Evolutionary conservation across 2,797 vertebrate genomes (phyloP), one percentile per base, ranked within the genome.

Genomic region (Aplochiton taeniatus): DNA sequence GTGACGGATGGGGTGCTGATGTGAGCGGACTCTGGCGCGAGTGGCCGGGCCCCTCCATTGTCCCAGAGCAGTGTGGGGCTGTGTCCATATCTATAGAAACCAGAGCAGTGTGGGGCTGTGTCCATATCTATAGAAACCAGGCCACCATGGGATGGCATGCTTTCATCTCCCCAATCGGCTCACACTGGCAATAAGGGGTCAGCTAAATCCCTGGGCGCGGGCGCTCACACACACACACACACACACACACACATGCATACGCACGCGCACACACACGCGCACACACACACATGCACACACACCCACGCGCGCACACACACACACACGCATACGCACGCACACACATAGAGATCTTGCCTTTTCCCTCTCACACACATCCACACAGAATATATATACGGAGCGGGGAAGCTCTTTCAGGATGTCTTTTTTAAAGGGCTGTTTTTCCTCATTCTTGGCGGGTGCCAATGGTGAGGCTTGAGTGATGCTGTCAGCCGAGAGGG

Each of bases 21-120:
- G 69, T 73, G 81, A 65, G 74, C 72, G 84, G 67, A 76, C 76
- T 79, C 78, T 86, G 84, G 85, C 79, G 80, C 77, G 81, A 89
- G 87, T 85, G 88, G 88, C 88, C 80, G 88, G n/a, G 81, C 89
- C 89, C 79, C 46, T 66, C 88, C 72, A 93, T 95, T 95, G 93
- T 95, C 87, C 87, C 75, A 10, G 72, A 67, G 85, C 90, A 89
- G 92, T 91, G 90, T 93, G 93, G 88, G 85, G 89, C 90, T 79
- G 92, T 94, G 93, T 94, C 92, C 93, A 94, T 95, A 92, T 89
- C 94, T 94, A 94, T 94, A 94, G 94, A 93, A 92, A 92, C 90
- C 84, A 83, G 87, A 88, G 89, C 90, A 77, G 83, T 76, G 85
- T 83, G 88, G 81, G 44, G n/a, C n/a, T n/a, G n/a, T n/a, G n/a